Evolutionary conservation across 1,140 invertebrate genomes (phyloP).

Genomic region (Sarcophaga bullata): DNA sequence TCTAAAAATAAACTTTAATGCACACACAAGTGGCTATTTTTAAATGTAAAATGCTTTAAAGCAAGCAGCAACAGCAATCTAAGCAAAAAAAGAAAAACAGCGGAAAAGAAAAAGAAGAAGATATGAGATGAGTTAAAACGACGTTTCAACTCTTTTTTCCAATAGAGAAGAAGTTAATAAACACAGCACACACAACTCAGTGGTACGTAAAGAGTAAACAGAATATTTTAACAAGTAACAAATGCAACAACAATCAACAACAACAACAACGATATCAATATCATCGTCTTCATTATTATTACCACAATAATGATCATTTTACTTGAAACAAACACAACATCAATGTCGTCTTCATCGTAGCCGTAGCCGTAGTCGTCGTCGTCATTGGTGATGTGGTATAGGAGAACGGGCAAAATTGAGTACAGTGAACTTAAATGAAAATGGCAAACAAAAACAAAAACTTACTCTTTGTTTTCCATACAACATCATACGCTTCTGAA

Average conservation of each 20-base stretch:
- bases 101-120: neutral
- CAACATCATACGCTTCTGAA: no score
- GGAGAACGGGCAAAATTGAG: neutral
- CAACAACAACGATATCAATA: neutral
- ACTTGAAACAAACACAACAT: neutral
- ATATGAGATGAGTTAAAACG: no score
- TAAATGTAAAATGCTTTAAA: neutral
- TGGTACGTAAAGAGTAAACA: neutral
- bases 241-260: neutral
- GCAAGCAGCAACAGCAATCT: neutral
- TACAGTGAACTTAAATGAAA: slow-evolving; percentile 19
- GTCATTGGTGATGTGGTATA: neutral
- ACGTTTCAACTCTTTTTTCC: no score
- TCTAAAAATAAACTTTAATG: slow-evolving; percentile 31
- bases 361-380: no score
- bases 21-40: slow-evolving; percentile 19
- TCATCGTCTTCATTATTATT: neutral
- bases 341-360: no score
- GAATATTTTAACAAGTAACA: no score
- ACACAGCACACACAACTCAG: neutral
- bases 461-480: no score
- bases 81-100: neutral
- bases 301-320: no score
- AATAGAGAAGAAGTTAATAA: no score
- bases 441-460: no score